Evolutionary conservation across 1,140 invertebrate genomes (phyloP).

Genomic region (Dolichoris vasculosae): DNA sequence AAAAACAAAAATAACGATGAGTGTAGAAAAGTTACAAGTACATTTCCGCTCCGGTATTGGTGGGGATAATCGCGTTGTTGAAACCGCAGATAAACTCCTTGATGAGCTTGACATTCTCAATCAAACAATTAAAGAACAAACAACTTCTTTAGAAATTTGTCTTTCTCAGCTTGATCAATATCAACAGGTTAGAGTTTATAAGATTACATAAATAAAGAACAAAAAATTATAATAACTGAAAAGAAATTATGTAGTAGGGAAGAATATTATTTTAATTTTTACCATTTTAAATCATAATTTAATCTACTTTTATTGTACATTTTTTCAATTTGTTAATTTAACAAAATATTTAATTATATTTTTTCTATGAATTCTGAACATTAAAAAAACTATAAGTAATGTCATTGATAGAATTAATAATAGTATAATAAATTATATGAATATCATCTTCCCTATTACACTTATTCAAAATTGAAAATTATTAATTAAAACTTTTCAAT

Average conservation of each 20-base stretch:
- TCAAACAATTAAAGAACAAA: slow-evolving; percentile 81
- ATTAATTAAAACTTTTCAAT: no score
- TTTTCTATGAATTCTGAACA: no score
- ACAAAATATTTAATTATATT: no score
- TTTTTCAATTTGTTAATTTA: no score
- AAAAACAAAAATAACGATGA: slow-evolving; percentile 91
- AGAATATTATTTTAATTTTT: background rate
- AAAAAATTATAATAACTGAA: slow-evolving; percentile 8
- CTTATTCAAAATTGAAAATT: no score
- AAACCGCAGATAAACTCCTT: slow-evolving; percentile 81
- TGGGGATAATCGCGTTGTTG: slow-evolving; percentile 84
- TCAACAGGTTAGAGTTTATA: slow-evolving; percentile 78
- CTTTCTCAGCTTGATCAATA: slow-evolving; percentile 90
- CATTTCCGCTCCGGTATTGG: slow-evolving; percentile 90
- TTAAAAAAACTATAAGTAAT: no score
- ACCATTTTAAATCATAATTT: no score
- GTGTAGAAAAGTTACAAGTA: slow-evolving; percentile 93
- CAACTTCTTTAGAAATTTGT: slow-evolving; percentile 83
- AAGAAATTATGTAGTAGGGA: background rate
- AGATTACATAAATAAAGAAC: background rate
- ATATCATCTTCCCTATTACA: no score
- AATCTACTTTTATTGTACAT: no score
- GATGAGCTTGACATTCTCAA: slow-evolving; percentile 81
- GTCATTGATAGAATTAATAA: no score
- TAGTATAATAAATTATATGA: no score